These are phyloP conservation scores for Semibalanus balanoides DNA, from an alignment of 1,140 invertebrate species.

Conservation along the genomic window DNA sequence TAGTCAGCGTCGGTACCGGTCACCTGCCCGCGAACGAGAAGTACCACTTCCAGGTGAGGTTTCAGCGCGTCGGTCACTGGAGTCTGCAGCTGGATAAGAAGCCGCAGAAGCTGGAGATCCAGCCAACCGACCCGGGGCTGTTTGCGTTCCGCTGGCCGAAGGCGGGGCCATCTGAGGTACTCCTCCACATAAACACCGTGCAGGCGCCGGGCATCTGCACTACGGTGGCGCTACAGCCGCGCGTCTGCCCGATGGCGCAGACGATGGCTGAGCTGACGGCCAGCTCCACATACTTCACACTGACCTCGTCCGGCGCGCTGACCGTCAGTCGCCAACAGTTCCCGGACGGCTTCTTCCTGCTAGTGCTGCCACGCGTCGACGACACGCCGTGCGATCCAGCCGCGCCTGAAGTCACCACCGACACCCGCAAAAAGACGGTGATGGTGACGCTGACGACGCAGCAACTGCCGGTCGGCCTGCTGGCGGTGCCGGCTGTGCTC, in stretches of 20 bases:
- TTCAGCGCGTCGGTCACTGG: not conserved
- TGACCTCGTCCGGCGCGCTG: not conserved
- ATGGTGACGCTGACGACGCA: not conserved
- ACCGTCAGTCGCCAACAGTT: not conserved
- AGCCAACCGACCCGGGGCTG: not conserved
- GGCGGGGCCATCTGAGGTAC: not conserved
- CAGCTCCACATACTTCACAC: not conserved
- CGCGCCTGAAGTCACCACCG: not conserved
- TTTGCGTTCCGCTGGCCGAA: not conserved
- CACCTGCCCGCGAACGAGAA: not conserved
- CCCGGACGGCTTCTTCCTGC: not conserved
- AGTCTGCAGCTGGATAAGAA: not conserved
- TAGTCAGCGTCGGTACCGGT: not conserved
- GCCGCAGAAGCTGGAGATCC: not conserved
- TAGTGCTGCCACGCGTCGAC: not conserved
- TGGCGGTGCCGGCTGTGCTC: not conserved
- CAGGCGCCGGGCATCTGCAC: not conserved
- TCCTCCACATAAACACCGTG: not conserved
- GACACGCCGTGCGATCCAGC: not conserved
- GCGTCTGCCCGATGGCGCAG: not conserved
- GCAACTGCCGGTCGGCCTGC: not conserved
- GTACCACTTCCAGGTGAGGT: not conserved
- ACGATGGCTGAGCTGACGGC: not conserved
- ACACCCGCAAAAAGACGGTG: not conserved
- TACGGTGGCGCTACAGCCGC: not conserved